Evolutionary conservation across 2,113 vertebrate genomes (phyloP), one percentile per base, ranked within the genome.

Genomic region (Camarhynchus parvulus): DNA sequence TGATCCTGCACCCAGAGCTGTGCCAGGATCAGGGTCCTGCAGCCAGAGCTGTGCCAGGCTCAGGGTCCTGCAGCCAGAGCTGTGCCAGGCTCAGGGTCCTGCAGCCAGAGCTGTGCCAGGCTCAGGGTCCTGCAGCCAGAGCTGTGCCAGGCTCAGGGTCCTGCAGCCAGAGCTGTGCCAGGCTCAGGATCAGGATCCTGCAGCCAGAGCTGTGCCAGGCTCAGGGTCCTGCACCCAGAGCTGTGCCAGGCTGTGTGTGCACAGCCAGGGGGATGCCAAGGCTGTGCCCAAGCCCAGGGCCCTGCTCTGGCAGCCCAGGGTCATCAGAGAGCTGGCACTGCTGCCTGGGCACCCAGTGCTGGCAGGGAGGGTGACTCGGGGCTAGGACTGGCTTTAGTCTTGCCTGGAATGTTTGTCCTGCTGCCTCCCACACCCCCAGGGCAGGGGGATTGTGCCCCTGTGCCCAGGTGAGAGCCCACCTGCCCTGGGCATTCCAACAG

Each of bases 91-190:
- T 35, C 35, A 35, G 35, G 35, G 35, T 35, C 35, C 35, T 35
- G 35, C 35, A 35, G 35, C 35, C 35, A 35, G 35, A 35, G 35
- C 35, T 35, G 35, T 35, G 35, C 35, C 42, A 44, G 42, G 42
- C 3, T 33, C 37, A 39, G 37, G 4, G 5, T 23, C 44, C 22
- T 13, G 5, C 61, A 1, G 0, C 2, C 31, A 28, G 25, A 9
- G 25, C 15, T 28, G 50, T 52, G 50, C 50, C 50, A 52, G 50
- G 50, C 25, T 52, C 10, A 6, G 21, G 46, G 3, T 21, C 46
- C 22, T 13, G 5, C 52, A 1, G 1, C 2, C 30, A 31, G 59
- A 9, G 20, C 53, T 7, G 69, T 53, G 90, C 55, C 39, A 14
- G 31, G 28, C 5, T 8, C n/a, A 42, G 42, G 42, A 15, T 22